Percentiles rank a stretch among this genome's conserved stretches.
Evolutionary conservation across 2,888 invertebrate genomes (phyloP).

Genomic region (Salpingus planirostris): DNA sequence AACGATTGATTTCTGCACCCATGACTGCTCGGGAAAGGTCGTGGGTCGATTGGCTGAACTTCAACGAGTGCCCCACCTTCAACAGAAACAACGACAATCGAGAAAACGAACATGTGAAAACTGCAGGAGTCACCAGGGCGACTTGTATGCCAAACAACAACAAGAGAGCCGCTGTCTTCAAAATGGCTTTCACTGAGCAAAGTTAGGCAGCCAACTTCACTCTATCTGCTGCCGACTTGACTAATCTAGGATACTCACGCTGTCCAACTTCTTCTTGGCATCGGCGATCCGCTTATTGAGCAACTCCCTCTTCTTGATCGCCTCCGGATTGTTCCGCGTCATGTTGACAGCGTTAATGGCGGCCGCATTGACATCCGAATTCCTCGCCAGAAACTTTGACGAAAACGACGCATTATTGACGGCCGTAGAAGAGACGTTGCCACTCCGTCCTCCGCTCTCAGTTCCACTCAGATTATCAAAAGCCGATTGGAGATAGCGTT

Average conservation of each 20-base stretch:
- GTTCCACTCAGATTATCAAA: conserved; percentile 64
- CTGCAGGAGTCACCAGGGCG: conserved; percentile 2
- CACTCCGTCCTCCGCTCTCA: conserved; percentile 32
- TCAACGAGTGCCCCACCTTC: conserved; percentile 69
- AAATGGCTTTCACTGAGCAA: too few species aligned
- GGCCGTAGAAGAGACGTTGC: conserved; percentile 4
- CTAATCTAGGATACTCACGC: conserved; percentile 65
- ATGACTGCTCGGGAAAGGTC: too few species aligned
- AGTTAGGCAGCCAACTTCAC: too few species aligned
- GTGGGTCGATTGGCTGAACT: conserved; percentile 78
- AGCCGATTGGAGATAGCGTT: conserved; percentile 56
- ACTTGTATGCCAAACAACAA: too few species aligned
- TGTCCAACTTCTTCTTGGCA: conserved; percentile 77
- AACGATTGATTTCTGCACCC: too few species aligned
- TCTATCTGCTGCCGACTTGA: too few species aligned
- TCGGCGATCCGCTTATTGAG: conserved; percentile 74
- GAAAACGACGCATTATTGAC: conserved; percentile 49
- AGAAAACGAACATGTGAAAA: conserved; percentile 1
- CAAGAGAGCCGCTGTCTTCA: too few species aligned
- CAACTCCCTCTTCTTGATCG: conserved; percentile 63
- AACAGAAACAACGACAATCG: too few species aligned
- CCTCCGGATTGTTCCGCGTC: conserved; percentile 54
- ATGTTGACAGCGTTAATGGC: conserved; percentile 49
- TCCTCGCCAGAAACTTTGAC: conserved; percentile 45
- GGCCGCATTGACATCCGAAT: conserved; percentile 40